Evolutionary conservation across 2,113 vertebrate species (phyloP).

Genomic region (Piaya cayana): DNA sequence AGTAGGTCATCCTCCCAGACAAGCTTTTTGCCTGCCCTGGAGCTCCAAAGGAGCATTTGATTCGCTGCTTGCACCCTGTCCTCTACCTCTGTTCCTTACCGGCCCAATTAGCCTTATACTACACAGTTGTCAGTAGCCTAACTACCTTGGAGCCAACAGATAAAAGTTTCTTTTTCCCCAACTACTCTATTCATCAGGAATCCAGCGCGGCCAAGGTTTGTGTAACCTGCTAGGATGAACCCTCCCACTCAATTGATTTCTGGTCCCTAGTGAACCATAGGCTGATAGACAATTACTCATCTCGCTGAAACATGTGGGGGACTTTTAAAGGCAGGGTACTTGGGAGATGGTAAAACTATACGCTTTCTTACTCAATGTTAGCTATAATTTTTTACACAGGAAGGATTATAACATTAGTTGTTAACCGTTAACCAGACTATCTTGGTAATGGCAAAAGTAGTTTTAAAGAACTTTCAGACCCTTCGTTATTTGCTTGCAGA

Average conservation of each 20-base stretch:
- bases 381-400: conserved; percentile 60
- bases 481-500: conserved; percentile 39
- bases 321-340: conserved; percentile 69
- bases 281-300: conserved; percentile 79
- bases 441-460: conserved; percentile 40
- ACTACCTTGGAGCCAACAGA: conserved; percentile 77
- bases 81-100: conserved; percentile 69
- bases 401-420: conserved; percentile 59
- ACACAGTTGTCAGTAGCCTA: conserved; percentile 72
- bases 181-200: conserved; percentile 81
- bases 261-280: conserved; percentile 81
- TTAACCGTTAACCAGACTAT: conserved; percentile 35
- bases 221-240: conserved; percentile 72
- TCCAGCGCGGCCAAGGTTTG: conserved; percentile 74
- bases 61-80: conserved; percentile 55
- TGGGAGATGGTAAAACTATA: conserved; percentile 60
- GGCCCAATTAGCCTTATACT: conserved; percentile 76
- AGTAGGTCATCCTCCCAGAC: conserved; percentile 51
- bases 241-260: conserved; percentile 83
- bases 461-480: conserved; percentile 27
- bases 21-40: conserved; percentile 61
- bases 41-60: conserved; percentile 61
- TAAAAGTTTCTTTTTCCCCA: conserved; percentile 74
- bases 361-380: conserved; percentile 71
- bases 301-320: conserved; percentile 65